These are phyloP conservation scores for Austrolebias charrua DNA, from an alignment of 2,797 vertebrate species.

Conservation along the genomic window DNA sequence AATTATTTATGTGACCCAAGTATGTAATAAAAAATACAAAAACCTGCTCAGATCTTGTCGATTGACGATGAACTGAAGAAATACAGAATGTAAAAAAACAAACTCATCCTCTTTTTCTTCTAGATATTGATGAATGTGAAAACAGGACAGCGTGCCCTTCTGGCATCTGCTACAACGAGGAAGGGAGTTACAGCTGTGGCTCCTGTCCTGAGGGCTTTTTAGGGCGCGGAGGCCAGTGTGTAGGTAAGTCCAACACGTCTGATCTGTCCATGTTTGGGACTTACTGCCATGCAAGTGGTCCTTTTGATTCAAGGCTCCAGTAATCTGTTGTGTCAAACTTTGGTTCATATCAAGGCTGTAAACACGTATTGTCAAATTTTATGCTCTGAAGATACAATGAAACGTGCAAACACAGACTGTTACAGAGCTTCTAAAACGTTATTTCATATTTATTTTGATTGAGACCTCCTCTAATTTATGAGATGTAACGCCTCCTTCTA, in stretches of 20 bases:
- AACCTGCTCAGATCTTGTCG: slow-evolving; percentile 13
- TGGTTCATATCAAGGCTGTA: too few relatives aligned
- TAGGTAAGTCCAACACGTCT: slow-evolving; percentile 77
- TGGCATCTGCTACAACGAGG: slow-evolving; percentile 87
- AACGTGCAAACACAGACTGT: too few relatives aligned
- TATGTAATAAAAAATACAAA: slow-evolving; percentile 48
- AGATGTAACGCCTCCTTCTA: too few relatives aligned
- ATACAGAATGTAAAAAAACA: neutral
- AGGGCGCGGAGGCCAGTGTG: slow-evolving; percentile 86
- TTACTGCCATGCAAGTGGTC: neutral
- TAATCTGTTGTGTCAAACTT: neutral
- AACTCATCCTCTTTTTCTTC: neutral
- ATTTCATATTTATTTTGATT: too few relatives aligned
- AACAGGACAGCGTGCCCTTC: slow-evolving; percentile 81
- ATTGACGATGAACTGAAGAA: slow-evolving; percentile 15
- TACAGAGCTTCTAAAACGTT: too few relatives aligned
- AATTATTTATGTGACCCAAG: slow-evolving; percentile 25
- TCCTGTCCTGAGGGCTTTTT: slow-evolving; percentile 86
- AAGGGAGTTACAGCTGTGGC: slow-evolving; percentile 87
- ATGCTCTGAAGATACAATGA: too few relatives aligned
- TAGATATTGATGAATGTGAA: slow-evolving; percentile 89
- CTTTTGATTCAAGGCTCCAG: neutral
- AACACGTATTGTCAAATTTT: too few relatives aligned
- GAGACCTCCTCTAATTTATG: too few relatives aligned
- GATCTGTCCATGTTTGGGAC: neutral